These are phyloP conservation scores for Danio jaintianensis DNA, from an alignment of 2,797 vertebrate genomes.

Conservation along the genomic window DNA sequence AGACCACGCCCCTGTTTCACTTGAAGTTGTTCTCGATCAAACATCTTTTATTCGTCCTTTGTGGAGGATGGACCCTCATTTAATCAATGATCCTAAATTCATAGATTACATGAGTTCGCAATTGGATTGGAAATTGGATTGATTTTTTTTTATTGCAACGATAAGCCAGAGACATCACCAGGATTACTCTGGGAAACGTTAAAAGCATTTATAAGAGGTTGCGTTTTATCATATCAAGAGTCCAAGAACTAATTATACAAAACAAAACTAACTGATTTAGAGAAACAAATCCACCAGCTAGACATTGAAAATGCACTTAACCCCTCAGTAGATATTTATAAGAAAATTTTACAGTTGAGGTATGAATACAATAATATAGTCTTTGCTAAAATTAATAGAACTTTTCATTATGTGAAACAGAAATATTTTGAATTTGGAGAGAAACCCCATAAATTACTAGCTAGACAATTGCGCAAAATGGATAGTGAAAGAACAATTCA, in stretches of 20 bases:
- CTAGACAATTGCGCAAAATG: slow-evolving; percentile 24
- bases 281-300: neutral
- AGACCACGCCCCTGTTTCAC: too few relatives aligned
- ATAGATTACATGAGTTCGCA: neutral
- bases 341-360: neutral
- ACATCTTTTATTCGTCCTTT: neutral
- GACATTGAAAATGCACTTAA: too few relatives aligned
- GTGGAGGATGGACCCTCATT: neutral
- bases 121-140: too few relatives aligned
- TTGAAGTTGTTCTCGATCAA: neutral
- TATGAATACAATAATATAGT: slow-evolving; percentile 4
- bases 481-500: slow-evolving; percentile 5
- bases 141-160: slow-evolving; percentile 28
- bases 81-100: neutral
- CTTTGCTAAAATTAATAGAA: slow-evolving; percentile 11
- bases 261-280: slow-evolving; percentile 24
- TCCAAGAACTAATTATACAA: slow-evolving; percentile 20
- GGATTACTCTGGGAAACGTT: slow-evolving; percentile 16
- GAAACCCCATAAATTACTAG: slow-evolving; percentile 32
- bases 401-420: neutral
- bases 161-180: slow-evolving; percentile 18
- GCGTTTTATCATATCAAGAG: slow-evolving; percentile 34
- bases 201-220: slow-evolving; percentile 37
- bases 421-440: slow-evolving; percentile 27
- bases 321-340: slow-evolving; percentile 5